phyloP scores from a whole-genome alignment of 2,113 vertebrate genomes.

The Irena cyanogastra region DNA sequence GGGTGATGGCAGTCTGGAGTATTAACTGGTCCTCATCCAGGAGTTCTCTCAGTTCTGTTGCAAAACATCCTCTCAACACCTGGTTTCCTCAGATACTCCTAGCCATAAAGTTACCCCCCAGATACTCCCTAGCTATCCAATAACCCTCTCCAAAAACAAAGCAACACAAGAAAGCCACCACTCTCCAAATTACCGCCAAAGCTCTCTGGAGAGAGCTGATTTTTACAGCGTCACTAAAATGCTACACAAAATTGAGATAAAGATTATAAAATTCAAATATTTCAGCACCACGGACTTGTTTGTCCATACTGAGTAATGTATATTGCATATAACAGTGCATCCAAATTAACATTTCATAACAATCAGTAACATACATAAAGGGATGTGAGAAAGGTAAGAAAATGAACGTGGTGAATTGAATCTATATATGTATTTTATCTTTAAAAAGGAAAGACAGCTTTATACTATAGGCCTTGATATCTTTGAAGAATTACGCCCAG shows the following conservation, averaged over 20 bases:
- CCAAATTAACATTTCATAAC: background rate
- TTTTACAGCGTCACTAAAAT: background rate
- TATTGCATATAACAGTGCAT: background rate
- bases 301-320: background rate
- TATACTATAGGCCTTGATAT: background rate
- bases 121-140: background rate
- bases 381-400: background rate
- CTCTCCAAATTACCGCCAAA: background rate
- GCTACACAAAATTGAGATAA: background rate
- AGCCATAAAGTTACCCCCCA: background rate
- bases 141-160: background rate
- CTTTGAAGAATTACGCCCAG: background rate
- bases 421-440: background rate
- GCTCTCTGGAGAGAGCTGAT: accelerated
- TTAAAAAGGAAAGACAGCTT: background rate
- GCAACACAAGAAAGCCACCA: background rate
- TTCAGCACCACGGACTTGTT: background rate
- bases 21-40: background rate
- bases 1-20: background rate
- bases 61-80: background rate
- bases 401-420: background rate
- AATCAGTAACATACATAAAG: background rate
- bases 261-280: background rate
- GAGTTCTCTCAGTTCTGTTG: background rate
- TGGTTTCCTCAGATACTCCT: background rate